Percentiles rank a stretch among this genome's conserved stretches.
phyloP scores from a whole-genome alignment of 2,113 vertebrate species.

The Anthoscopus minutus region DNA sequence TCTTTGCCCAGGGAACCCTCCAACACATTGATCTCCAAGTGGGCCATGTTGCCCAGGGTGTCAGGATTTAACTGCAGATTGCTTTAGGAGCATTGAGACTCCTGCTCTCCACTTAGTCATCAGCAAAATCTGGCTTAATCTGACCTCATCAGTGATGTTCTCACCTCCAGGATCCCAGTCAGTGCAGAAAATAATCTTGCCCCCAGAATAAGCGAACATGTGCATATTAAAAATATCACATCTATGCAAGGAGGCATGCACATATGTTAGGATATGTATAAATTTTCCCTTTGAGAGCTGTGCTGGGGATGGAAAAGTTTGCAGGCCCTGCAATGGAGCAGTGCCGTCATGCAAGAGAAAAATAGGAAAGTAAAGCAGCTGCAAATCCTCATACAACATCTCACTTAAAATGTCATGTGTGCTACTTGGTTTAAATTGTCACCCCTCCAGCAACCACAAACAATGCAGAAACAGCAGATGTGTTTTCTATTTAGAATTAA shows the following conservation, averaged over 20 bases:
- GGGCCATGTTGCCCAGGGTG: accelerated
- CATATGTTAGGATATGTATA: not conserved
- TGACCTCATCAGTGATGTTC: accelerated
- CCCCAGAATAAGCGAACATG: not conserved
- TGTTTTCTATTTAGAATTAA: conserved; percentile 85
- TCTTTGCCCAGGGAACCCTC: not conserved
- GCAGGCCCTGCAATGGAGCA: not conserved
- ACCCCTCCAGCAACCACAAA: conserved; percentile 84
- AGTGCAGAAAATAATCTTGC: not conserved
- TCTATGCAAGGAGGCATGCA: not conserved
- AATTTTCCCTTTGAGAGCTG: not conserved
- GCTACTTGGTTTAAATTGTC: conserved; percentile 85
- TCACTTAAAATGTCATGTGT: conserved; percentile 83
- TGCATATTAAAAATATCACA: not conserved
- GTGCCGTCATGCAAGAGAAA: not conserved
- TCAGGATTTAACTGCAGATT: not conserved
- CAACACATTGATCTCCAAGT: not conserved
- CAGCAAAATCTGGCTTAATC: not conserved
- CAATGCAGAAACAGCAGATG: conserved; percentile 88
- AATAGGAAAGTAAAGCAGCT: conserved; percentile 71
- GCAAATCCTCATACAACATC: conserved; percentile 83
- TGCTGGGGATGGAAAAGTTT: not conserved
- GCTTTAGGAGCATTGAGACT: not conserved
- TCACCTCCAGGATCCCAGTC: not conserved
- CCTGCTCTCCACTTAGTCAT: accelerated